These are phyloP conservation scores for Saturnia japonica DNA, from an alignment of 2,888 invertebrate species.

Conservation along the genomic window DNA sequence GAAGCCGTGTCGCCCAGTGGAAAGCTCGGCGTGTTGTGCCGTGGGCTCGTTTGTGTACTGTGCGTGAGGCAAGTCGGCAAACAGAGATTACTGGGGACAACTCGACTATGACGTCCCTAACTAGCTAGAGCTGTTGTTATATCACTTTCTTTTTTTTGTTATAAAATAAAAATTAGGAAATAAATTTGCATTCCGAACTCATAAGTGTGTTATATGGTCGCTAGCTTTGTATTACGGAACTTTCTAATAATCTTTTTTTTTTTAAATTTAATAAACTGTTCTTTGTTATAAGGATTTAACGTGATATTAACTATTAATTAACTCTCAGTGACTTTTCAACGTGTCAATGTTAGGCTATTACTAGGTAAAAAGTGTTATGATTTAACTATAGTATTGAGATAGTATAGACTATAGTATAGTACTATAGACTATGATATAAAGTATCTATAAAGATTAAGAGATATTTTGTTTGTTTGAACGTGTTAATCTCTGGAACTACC, in stretches of 20 bases:
- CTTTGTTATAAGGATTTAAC: background rate
- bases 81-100: constrained; percentile 48
- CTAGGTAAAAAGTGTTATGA: too few species aligned
- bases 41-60: too few species aligned
- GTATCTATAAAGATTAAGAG: too few species aligned
- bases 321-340: background rate
- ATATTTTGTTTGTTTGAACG: too few species aligned
- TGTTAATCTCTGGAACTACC: too few species aligned
- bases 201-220: background rate
- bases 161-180: background rate
- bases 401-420: too few species aligned
- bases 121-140: constrained; percentile 19
- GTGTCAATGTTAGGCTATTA: background rate
- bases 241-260: background rate
- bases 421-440: too few species aligned
- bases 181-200: background rate
- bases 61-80: constrained; percentile 37
- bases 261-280: background rate
- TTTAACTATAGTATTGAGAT: too few species aligned
- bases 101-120: constrained; percentile 49
- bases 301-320: background rate
- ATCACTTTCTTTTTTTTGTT: constrained; percentile 9
- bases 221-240: background rate
- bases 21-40: constrained; percentile 52
- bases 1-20: constrained; percentile 48